Percentiles rank a stretch among this genome's conserved stretches.
phyloP scores from a whole-genome alignment of 2,888 invertebrate species.

The Dermolepida albohirtum region DNA sequence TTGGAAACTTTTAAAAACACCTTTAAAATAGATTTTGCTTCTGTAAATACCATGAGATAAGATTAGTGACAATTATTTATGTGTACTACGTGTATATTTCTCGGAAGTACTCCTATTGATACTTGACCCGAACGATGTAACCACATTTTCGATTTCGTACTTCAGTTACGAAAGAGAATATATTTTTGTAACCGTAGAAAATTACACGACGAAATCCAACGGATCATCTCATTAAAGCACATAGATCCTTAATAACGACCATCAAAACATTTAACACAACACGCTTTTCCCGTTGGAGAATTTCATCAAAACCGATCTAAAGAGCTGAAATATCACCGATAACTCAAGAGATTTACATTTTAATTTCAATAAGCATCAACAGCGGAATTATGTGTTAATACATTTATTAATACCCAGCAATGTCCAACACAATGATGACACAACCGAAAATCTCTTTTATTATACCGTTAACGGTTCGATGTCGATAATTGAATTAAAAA shows the following conservation, averaged over 20 bases:
- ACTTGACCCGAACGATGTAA: not conserved
- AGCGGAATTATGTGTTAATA: slow-evolving; percentile 33
- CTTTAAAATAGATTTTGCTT: too few relatives aligned
- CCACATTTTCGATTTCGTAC: not conserved
- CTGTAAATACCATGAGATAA: too few relatives aligned
- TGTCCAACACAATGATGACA: slow-evolving; percentile 17
- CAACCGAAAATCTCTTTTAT: slow-evolving; percentile 27
- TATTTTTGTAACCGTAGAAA: slow-evolving; percentile 34
- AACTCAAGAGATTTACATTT: slow-evolving; percentile 36
- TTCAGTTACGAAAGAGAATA: slow-evolving; percentile 36
- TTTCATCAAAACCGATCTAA: slow-evolving; percentile 31
- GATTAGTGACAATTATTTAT: too few relatives aligned
- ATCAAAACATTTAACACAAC: slow-evolving; percentile 31
- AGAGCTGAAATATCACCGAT: slow-evolving; percentile 31
- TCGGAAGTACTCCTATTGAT: too few relatives aligned
- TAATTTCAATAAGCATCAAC: slow-evolving; percentile 23
- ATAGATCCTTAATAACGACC: slow-evolving; percentile 30
- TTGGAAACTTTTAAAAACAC: too few relatives aligned
- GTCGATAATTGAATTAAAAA: slow-evolving; percentile 36
- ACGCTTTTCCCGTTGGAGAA: slow-evolving; percentile 14
- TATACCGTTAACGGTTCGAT: slow-evolving; percentile 16
- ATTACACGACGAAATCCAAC: slow-evolving; percentile 23
- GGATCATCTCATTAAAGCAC: slow-evolving; percentile 7
- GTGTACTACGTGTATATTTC: too few relatives aligned
- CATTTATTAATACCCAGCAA: slow-evolving; percentile 22